Evolutionary conservation across 2,113 vertebrate species (phyloP).

Genomic region (Ameiurus melas): DNA sequence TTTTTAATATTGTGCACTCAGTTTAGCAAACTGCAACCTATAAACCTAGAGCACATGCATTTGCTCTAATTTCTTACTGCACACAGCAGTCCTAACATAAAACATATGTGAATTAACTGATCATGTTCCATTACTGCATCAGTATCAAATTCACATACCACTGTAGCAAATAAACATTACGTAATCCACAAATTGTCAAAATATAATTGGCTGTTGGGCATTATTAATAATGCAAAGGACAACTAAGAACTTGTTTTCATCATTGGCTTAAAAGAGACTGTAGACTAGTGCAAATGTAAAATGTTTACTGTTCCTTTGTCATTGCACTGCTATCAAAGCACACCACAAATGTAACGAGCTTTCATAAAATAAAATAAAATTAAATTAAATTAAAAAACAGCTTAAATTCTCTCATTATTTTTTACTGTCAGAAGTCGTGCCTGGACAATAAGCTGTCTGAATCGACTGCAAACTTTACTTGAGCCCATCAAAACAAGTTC

Average conservation of each 20-base stretch:
- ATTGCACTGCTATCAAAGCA: neutral
- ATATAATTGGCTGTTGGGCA: neutral
- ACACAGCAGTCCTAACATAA: neutral
- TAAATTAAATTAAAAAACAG: neutral
- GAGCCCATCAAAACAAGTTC: neutral
- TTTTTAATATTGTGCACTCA: conserved; percentile 8
- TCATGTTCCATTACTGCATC: neutral
- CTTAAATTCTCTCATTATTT: neutral
- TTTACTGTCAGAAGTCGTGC: neutral
- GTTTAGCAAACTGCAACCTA: conserved; percentile 22
- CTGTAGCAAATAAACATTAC: neutral
- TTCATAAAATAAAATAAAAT: neutral
- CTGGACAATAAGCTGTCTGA: neutral
- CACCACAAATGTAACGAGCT: neutral
- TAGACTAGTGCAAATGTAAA: neutral
- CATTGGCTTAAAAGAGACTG: neutral
- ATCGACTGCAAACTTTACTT: neutral
- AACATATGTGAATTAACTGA: neutral
- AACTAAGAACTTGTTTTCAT: neutral
- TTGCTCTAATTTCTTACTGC: conserved; percentile 3
- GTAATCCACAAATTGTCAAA: neutral
- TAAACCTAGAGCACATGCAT: conserved; percentile 1
- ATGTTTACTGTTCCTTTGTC: neutral
- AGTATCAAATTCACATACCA: neutral
- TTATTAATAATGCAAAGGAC: neutral